Percentiles rank a stretch among this genome's conserved stretches.
Conservation (phyloP, 2,888 invertebrate genomes). For the Drosophila paucipuncta region DNA sequence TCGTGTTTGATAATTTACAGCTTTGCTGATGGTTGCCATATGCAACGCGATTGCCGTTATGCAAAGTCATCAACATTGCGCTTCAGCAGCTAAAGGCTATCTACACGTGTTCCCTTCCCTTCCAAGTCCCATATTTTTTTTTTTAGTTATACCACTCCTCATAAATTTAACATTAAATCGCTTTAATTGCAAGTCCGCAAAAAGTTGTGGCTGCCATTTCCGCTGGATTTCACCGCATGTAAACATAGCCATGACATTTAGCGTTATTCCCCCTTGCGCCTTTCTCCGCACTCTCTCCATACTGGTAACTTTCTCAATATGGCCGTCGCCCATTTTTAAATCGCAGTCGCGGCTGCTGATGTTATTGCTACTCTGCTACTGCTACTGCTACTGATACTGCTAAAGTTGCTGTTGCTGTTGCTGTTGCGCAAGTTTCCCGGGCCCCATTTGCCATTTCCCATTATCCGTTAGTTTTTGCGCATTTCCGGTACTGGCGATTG, state of each 20-base stretch:
- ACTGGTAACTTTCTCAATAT: constrained; percentile 32
- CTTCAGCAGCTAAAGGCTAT: constrained; percentile 26
- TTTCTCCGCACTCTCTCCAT: not conserved
- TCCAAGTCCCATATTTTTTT: fast-evolving
- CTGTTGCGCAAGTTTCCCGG: constrained; percentile 47
- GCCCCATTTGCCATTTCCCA: constrained; percentile 68
- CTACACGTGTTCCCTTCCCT: not conserved
- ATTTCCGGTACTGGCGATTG: constrained; percentile 73
- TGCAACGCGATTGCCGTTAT: constrained; percentile 19
- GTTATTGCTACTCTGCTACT: not conserved
- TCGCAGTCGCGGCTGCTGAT: constrained; percentile 43
- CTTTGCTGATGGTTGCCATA: constrained; percentile 64
- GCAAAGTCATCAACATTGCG: constrained; percentile 30
- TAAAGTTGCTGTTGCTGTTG: not conserved
- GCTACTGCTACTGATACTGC: not conserved
- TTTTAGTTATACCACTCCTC: not conserved
- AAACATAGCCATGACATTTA: constrained; percentile 84
- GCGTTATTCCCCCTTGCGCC: constrained; percentile 55
- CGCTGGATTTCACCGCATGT: constrained; percentile 81
- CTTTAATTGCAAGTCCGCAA: constrained; percentile 61
- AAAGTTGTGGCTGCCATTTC: constrained; percentile 71
- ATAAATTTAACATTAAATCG: constrained; percentile 70
- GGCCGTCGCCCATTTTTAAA: constrained; percentile 54
- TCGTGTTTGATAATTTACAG: constrained; percentile 71
- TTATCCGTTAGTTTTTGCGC: constrained; percentile 79